Evolutionary conservation across 2,888 invertebrate species (phyloP), one percentile per base, ranked within the genome.

Genomic region (Dryomyza anilis): DNA sequence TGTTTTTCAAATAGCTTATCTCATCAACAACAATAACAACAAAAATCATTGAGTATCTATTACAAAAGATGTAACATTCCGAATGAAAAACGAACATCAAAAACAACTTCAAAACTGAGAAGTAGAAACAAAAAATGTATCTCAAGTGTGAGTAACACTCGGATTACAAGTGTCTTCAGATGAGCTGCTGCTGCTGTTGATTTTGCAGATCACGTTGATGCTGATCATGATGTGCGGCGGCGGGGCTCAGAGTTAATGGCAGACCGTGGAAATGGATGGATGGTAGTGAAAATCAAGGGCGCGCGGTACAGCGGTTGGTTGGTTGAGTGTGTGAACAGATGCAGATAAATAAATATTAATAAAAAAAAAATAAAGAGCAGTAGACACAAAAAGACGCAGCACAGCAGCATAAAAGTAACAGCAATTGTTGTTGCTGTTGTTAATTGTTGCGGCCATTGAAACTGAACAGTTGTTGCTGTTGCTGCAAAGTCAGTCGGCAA

Each of bases 291-390:
- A 43, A 43, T 16, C 43, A 43, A 6, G n/a, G 43, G 16, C 43
- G 19, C 43, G 19, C 43, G n/a, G n/a, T n/a, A n/a, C n/a, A n/a
- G n/a, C n/a, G n/a, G n/a, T 7, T 2, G 19, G 14, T 43, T n/a
- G 43, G 25, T 39, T 25, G 23, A 6, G 39, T 36, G 55, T 55
- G 55, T 39, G 57, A 27, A 57, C 39, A 57, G 39, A 57, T 27
- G 16, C 43, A 27, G 27, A 43, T 27, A 12, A 10, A n/a, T 43
- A 43, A 39, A 33, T 39, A 36, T 43, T 57, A 39, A 43, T n/a
- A n/a, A n/a, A n/a, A n/a, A n/a, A n/a, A n/a, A n/a, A n/a, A n/a
- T 43, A 27, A 12, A 43, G 25, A 25, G 19, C n/a, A 7, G 19
- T 16, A 43, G 27, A 23, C 27, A 50, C 16, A 23, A 19, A 23